These are phyloP conservation scores for Cetonia aurata DNA, from an alignment of 2,888 invertebrate genomes.

Conservation along the genomic window DNA sequence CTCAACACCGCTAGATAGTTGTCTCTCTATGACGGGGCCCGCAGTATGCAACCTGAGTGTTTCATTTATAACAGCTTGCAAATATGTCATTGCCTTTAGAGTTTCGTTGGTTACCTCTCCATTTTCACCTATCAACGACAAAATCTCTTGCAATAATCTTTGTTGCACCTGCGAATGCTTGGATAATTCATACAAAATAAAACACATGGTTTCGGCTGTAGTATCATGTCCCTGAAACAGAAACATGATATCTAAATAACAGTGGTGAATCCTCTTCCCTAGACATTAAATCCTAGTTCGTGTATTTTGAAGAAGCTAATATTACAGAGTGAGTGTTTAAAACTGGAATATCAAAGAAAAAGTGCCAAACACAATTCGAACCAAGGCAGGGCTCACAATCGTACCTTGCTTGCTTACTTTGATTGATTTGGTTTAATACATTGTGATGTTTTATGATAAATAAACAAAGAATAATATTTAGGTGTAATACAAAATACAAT, in stretches of 20 bases:
- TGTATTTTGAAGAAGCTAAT: no score
- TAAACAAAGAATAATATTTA: no score
- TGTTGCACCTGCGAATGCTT: constrained; percentile 50
- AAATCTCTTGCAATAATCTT: constrained; percentile 50
- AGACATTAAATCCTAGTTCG: no score
- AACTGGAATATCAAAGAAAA: no score
- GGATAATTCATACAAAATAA: constrained; percentile 49
- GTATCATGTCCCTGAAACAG: constrained; percentile 53
- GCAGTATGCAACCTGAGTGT: constrained; percentile 46
- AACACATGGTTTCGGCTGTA: constrained; percentile 49
- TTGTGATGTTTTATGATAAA: no score
- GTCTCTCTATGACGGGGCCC: constrained; percentile 47
- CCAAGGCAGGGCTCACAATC: no score
- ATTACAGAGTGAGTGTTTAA: no score
- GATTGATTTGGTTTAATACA: no score
- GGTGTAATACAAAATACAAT: no score
- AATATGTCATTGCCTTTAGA: constrained; percentile 49
- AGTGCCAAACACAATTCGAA: no score
- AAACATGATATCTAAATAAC: neutral
- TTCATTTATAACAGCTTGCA: constrained; percentile 52
- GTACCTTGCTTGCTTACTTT: no score
- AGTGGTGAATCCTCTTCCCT: no score
- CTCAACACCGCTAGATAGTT: constrained; percentile 37
- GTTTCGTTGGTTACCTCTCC: constrained; percentile 31
- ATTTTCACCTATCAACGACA: constrained; percentile 38